phyloP scores from a whole-genome alignment of 2,888 invertebrate genomes.

The Pristionchus mayeri region DNA sequence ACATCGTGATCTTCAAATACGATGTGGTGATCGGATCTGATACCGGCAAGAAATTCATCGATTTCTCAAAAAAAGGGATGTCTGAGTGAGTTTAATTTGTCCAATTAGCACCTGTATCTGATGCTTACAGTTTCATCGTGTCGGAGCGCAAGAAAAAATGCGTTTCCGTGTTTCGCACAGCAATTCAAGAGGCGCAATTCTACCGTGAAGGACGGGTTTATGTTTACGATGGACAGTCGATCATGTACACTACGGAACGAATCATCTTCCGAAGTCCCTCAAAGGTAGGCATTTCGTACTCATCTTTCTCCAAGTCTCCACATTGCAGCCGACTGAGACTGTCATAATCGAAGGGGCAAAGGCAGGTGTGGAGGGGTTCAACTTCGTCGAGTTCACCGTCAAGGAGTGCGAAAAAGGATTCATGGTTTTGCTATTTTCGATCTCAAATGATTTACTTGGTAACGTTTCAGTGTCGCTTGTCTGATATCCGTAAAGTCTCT shows the following conservation, averaged over 20 bases:
- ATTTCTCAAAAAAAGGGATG: slow-evolving; percentile 39
- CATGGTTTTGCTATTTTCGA: background rate
- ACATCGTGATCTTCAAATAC: slow-evolving; percentile 23
- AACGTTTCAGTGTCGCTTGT: background rate
- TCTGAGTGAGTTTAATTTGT: slow-evolving; percentile 43
- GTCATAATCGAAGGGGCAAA: slow-evolving; percentile 8
- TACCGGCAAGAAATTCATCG: background rate
- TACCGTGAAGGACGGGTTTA: background rate
- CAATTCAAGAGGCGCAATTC: background rate
- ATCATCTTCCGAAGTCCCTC: background rate
- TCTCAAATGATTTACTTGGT: too few species aligned
- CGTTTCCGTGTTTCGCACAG: background rate
- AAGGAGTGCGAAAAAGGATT: background rate
- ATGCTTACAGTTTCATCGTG: slow-evolving; percentile 41
- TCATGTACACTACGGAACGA: slow-evolving; percentile 27
- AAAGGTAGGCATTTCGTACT: background rate
- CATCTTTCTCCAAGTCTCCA: background rate
- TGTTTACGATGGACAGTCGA: slow-evolving; percentile 43
- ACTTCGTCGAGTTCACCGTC: background rate
- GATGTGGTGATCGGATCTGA: slow-evolving; percentile 33
- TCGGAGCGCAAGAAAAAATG: slow-evolving; percentile 43
- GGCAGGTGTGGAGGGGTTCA: background rate
- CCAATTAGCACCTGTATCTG: too few species aligned
- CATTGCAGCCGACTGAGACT: slow-evolving; percentile 8
- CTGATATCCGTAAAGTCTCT: background rate